Conservation (phyloP, 2,113 vertebrate genomes). For the Ptychochromis oligacanthus region DNA sequence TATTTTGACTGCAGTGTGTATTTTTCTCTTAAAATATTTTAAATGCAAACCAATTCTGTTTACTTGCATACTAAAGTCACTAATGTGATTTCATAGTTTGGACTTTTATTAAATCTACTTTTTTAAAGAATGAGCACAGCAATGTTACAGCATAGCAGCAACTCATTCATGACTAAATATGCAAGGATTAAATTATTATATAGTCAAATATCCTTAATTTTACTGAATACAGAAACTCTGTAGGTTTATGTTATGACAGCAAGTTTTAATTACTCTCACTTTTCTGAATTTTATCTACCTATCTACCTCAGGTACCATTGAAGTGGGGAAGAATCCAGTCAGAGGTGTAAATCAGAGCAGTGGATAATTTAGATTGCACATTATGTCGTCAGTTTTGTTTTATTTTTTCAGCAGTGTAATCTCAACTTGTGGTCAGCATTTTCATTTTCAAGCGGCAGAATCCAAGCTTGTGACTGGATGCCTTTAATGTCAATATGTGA, state of each 20-base stretch:
- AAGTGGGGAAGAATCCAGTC: background rate
- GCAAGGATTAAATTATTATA: no score
- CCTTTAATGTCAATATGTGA: background rate
- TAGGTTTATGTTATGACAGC: background rate
- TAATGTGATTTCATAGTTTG: background rate
- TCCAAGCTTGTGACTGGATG: background rate
- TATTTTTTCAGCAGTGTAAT: background rate
- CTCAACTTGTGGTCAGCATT: background rate
- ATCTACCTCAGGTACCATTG: background rate
- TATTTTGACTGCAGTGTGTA: background rate
- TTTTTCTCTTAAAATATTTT: background rate
- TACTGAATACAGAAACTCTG: background rate
- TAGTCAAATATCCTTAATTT: background rate
- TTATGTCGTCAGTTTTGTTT: background rate
- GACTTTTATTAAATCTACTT: background rate
- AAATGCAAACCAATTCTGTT: background rate
- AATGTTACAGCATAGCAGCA: no score
- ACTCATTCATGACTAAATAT: no score
- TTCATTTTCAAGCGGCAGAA: background rate
- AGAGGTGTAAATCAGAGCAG: background rate
- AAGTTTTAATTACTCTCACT: no score
- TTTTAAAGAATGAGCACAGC: no score
- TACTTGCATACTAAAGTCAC: background rate
- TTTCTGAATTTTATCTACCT: background rate
- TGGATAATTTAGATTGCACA: background rate